Evolutionary conservation across 2,797 vertebrate genomes (phyloP), one percentile per base, ranked within the genome.

Genomic region (Acridotheres tristis): DNA sequence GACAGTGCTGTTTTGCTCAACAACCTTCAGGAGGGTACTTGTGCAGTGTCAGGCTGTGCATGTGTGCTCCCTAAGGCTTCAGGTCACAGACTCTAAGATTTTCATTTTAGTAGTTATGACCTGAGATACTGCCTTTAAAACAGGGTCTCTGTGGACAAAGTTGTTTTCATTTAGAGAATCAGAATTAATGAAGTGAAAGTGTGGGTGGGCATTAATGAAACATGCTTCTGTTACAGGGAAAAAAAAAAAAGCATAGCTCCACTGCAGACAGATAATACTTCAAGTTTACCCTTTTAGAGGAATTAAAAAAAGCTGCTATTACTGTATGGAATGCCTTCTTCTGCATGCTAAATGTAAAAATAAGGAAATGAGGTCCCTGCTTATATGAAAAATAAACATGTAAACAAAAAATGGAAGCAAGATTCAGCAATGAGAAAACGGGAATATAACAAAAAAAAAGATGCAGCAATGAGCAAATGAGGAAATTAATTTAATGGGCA

Each of bases 151-250:
- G 25, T 51, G 86, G 80, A 92, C 30, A 32, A 84, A 40, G 34
- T 89, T 90, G 54, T 81, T 86, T 94, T 73, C 27, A 36, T 94
- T 81, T 94, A 68, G 58, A 95, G 77, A 73, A 88, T 86, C 68
- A 72, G 73, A 93, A 88, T 88, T 90, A 84, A 94, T 78, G 74
- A 89, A 58, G n/a, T 79, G 18, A n/a, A 78, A 62, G 40, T 53
- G 48, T 47, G 77, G 62, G 74, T 79, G 77, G 45, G 36, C 34
- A 73, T 88, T 90, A 88, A 73, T 63, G 69, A 84, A 91, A 76
- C 1, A 5, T 57, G 19, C 12, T 85, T 72, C 48, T 76, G 26
- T 38, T 76, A 34, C 29, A 76, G 10, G 0, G 3, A 63, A 80
- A 42, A 4, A 13, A 11, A 7, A 47, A 7, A 7, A 13, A 13